Percentiles rank a stretch among this genome's conserved stretches.
Conservation (phyloP, 2,797 vertebrate species). For the Anabacerthia variegaticeps region DNA sequence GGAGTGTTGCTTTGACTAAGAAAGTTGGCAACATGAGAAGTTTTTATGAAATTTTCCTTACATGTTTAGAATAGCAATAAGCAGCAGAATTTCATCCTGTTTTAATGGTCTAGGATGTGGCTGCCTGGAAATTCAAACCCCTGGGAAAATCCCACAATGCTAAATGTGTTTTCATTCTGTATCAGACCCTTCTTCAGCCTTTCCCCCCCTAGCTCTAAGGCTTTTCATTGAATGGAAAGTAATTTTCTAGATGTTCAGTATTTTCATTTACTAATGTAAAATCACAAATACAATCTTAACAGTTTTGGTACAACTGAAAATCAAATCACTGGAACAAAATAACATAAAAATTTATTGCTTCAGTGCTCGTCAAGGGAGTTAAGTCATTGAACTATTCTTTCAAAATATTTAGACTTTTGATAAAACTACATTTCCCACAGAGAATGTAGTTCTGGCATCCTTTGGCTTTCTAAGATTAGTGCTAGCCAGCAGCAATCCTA, state of each 20-base stretch:
- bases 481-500: background rate
- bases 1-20: background rate
- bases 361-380: background rate
- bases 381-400: background rate
- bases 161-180: background rate
- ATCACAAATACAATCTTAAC: background rate
- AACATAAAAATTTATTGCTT: background rate
- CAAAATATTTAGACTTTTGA: constrained; percentile 3
- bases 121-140: constrained; percentile 1
- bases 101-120: constrained; percentile 7
- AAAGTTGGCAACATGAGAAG: background rate
- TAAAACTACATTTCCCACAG: background rate
- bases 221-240: background rate
- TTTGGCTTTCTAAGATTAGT: background rate
- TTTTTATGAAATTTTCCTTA: constrained; percentile 19
- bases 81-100: background rate
- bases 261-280: background rate
- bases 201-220: background rate
- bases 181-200: background rate
- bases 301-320: background rate
- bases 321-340: background rate
- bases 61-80: constrained; percentile 49
- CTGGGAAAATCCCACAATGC: background rate
- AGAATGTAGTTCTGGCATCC: background rate
- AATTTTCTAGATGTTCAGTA: background rate